Conservation (phyloP, 2,797 vertebrate genomes). For the Heliangelus exortis region DNA sequence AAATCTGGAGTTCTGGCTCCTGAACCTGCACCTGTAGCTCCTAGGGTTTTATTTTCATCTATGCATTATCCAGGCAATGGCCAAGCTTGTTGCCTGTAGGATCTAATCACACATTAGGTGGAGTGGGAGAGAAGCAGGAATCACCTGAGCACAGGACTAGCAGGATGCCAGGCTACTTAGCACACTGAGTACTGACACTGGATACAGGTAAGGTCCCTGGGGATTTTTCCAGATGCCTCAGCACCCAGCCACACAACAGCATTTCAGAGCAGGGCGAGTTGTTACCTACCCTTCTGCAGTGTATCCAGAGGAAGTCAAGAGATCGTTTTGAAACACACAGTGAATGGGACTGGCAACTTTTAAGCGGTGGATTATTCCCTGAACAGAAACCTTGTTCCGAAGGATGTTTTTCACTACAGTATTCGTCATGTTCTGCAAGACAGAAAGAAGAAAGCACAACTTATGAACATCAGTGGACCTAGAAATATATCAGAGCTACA, state of each 20-base stretch:
- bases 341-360: slow-evolving; percentile 80
- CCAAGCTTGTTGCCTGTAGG: background rate
- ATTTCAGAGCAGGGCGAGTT: background rate
- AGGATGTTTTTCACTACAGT: slow-evolving; percentile 80
- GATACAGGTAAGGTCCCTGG: background rate
- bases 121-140: background rate
- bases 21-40: background rate
- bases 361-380: slow-evolving; percentile 53
- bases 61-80: background rate
- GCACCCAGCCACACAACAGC: background rate
- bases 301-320: slow-evolving; percentile 84
- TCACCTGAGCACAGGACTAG: background rate
- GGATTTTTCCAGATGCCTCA: background rate
- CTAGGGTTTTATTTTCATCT: background rate
- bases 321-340: slow-evolving; percentile 83
- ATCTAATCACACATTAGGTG: background rate
- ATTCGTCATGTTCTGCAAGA: slow-evolving; percentile 83
- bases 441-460: background rate
- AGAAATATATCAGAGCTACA: background rate
- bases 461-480: background rate
- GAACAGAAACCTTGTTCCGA: slow-evolving; percentile 56
- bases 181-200: background rate
- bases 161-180: background rate
- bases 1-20: background rate
- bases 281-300: slow-evolving; percentile 79